Evolutionary conservation across 2,888 invertebrate genomes (phyloP), one percentile per base, ranked within the genome.

Genomic region (Xylophagus ater): DNA sequence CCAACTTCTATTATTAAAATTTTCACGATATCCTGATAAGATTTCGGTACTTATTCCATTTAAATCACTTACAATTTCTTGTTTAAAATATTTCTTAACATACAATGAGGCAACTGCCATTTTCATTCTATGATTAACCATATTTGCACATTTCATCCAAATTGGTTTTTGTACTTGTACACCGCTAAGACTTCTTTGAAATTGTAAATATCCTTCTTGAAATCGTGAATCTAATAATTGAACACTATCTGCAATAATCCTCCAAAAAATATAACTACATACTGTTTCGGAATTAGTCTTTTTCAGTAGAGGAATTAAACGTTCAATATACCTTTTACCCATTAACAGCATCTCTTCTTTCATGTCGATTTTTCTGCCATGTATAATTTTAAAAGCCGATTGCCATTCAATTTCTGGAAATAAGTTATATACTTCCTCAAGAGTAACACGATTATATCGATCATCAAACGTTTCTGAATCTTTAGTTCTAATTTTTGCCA

Each of bases 341-440:
- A 37, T 14, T 3, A 31, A 3, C 23, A 31, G 21, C n/a, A 37
- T 12, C n/a, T 17, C 24, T 18, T 37, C 31, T 10, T 24, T 13
- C 9, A 30, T 10, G 4, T 37, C 24, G 5, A 37, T 15, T 12
- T 37, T 19, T 23, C 24, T 30, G 20, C 15, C 24, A 2, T 31
- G n/a, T 17, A 37, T 14, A 14, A 37, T 37, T 24, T 30, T 24
- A 24, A 37, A 18, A 24, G 30, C 30, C 14, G 30, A 31, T 9
- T 24, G n/a, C 37, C 37, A 37, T 31, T 37, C 13, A 10, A 37
- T 37, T 31, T 31, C 4, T 2, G 31, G 31, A 9, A n/a, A n/a
- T n/a, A n/a, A n/a, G n/a, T n/a, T n/a, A n/a, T n/a, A n/a, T n/a
- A n/a, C n/a, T n/a, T n/a, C n/a, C n/a, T n/a, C n/a, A n/a, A n/a